Evolutionary conservation across 2,113 vertebrate species (phyloP), one percentile per base, ranked within the genome.

Genomic region (Trogon surrucura): DNA sequence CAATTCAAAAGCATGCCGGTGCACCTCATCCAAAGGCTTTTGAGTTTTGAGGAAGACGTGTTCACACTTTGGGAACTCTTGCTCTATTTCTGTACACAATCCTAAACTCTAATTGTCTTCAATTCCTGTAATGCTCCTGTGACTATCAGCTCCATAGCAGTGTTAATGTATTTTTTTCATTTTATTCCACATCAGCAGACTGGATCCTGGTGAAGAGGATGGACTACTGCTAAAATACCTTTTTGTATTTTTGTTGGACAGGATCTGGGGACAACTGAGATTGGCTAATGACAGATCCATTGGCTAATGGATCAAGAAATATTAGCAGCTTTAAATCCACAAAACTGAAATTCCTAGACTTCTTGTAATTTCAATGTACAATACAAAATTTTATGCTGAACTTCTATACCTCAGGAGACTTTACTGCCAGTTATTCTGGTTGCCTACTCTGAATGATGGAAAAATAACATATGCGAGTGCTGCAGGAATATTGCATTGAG

Each of bases 1-100:
- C 82, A 85, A 58, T 94, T 88, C 95, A 70, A 83, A 85, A 88
- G 70, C 7, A 0, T 26, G 62, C 66, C 80, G 83, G 44, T 36
- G 74, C 2, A 1, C 47, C 50, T 64, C 78, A 18, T 36, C 81
- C 61, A 21, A 48, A 81, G 65, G 87, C 70, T 89, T 79, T 91
- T 6, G 69, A 86, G 78, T 75, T 7, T 4, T 13, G 44, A 71
- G 83, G 86, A 80, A 64, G 65, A 29, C 0, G 1, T 0, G 0
- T 51, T 74, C 66, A 80, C 36, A 1, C 21, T 1, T 22, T 75
- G 50, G 66, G 92, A 87, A 23, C 32, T 74, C 18, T 34, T 18
- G 11, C 47, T 66, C 73, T 54, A 19, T 91, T 41, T 27, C 32
- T 36, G 47, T 11, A 15, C 27, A 29, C 36, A 26, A 8, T 71